phyloP scores from a whole-genome alignment of 2,113 vertebrate species.

The Gobius niger region DNA sequence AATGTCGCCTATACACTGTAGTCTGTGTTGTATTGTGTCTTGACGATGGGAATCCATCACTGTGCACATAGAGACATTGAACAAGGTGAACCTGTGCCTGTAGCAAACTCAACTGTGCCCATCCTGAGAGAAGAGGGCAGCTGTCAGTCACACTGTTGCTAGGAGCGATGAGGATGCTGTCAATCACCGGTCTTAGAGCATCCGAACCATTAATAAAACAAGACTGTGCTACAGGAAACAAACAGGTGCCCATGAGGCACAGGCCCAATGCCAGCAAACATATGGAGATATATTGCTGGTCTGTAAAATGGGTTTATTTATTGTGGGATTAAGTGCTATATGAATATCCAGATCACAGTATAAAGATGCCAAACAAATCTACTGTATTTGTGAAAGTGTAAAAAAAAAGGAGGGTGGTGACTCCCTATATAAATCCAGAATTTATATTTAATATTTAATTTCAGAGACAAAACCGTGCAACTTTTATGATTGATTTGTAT shows the following conservation, averaged over 20 bases:
- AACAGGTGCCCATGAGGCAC: slow-evolving; percentile 14
- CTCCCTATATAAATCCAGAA: not conserved
- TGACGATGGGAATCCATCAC: not conserved
- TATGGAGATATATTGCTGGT: no score
- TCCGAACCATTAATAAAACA: slow-evolving; percentile 29
- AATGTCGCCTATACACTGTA: not conserved
- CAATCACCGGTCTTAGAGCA: slow-evolving; percentile 24
- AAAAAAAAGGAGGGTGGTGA: no score
- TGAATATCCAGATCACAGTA: no score
- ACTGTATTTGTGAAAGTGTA: no score
- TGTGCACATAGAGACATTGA: slow-evolving; percentile 1
- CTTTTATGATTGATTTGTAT: not conserved
- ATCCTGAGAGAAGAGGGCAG: slow-evolving; percentile 19
- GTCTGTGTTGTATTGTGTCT: not conserved
- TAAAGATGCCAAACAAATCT: no score
- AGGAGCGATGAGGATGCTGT: slow-evolving; percentile 21
- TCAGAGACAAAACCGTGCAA: not conserved
- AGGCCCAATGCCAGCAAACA: slow-evolving; percentile 10
- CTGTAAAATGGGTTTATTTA: no score
- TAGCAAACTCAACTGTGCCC: slow-evolving; percentile 19
- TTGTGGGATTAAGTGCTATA: no score
- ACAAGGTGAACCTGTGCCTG: slow-evolving; percentile 46
- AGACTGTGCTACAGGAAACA: slow-evolving; percentile 10
- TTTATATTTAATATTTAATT: not conserved
- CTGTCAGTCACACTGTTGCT: slow-evolving; percentile 38